Evolutionary conservation across 2,113 vertebrate species (phyloP), one percentile per base, ranked within the genome.

Genomic region (Perca schrenkii): DNA sequence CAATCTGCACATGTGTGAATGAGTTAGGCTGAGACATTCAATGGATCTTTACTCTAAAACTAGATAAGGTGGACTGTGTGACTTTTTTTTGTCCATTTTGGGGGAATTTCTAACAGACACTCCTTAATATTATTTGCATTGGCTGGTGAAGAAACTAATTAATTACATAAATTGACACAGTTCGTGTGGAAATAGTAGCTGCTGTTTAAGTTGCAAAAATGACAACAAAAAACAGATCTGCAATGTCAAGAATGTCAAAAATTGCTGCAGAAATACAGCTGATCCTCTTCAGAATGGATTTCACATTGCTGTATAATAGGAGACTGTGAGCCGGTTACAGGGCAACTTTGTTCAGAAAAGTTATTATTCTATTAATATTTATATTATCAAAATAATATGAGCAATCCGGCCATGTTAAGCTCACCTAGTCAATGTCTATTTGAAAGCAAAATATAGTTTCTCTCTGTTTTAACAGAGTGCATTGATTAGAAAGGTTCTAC

Each of bases 401-500:
- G 40, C 40, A 43, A 43, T 43, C 3, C 11, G 50, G 57, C 13
- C 4, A 46, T 63, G 46, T 84, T 70, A 43, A 52, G 40, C 15
- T 36, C 4, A 10, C 49, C 1, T 43, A 70, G 40, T 65, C 28
- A 10, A 53, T n/a, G 40, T 77, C 15, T 12, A 62, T 54, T 36
- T 74, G 28, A 58, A 54, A 47, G 22, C 5, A 43, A 43, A 34
- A 56, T 46, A 12, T 14, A 22, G 28, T 14, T 53, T 34, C 17
- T 65, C 8, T 21, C 7, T 49, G 19, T 60, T 22, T 75, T 60
- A 43, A 47, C 62, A 22, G 28, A 22, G 28, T 7, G 31, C 63
- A 80, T 77, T 71, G 86, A 88, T 88, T 74, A 75, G 69, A 74
- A 79, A 25, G 73, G 76, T 77, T 43, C 2, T 43, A 43, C 50